phyloP scores from a whole-genome alignment of 2,888 invertebrate species.

The Drosophila nr. perissopoda region DNA sequence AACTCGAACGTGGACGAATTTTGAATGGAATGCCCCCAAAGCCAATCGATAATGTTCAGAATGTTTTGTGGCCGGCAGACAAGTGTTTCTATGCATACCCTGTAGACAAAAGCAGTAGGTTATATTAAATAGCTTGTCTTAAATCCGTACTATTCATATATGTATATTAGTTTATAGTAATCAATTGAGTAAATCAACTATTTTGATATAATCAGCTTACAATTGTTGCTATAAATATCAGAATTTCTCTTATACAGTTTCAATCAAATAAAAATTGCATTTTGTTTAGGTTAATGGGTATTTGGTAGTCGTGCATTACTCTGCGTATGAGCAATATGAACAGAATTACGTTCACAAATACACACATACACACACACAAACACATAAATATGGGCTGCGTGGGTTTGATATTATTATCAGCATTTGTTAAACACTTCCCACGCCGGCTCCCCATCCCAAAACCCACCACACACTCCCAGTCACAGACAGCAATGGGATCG shows the following conservation, averaged over 20 bases:
- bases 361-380: neutral
- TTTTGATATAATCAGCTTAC: neutral
- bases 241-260: no score
- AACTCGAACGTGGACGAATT: slow-evolving; percentile 36
- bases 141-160: neutral
- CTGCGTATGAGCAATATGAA: slow-evolving; percentile 62
- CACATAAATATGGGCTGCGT: neutral
- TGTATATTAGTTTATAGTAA: neutral
- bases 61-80: slow-evolving; percentile 18
- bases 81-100: slow-evolving; percentile 6
- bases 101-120: neutral
- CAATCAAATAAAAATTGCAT: neutral
- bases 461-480: neutral
- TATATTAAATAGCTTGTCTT: neutral
- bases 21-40: slow-evolving; percentile 19
- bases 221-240: neutral
- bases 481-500: slow-evolving; percentile 1
- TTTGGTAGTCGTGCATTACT: slow-evolving; percentile 26
- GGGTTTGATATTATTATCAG: slow-evolving; percentile 8
- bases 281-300: neutral
- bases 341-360: neutral
- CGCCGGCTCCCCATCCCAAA: neutral
- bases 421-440: slow-evolving; percentile 12
- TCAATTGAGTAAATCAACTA: neutral
- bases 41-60: slow-evolving; percentile 59